Evolutionary conservation across 1,140 invertebrate species (phyloP).

Genomic region (Chelonus insularis): DNA sequence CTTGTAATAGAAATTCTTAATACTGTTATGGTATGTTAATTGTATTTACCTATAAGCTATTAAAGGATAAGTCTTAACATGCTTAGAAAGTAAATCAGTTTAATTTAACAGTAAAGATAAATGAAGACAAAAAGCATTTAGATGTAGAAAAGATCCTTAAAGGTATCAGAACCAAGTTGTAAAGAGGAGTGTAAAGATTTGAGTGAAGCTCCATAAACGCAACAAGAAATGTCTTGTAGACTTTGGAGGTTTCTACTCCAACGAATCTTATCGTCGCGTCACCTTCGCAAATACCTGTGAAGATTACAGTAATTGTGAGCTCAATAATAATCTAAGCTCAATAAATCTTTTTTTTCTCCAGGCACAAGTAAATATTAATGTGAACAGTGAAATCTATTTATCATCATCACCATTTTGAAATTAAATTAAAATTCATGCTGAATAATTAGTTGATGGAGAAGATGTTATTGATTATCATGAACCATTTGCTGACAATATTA

Average conservation of each 20-base stretch:
- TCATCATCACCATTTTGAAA: too few relatives aligned
- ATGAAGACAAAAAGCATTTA: slow-evolving; percentile 41
- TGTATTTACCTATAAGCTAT: slow-evolving; percentile 63
- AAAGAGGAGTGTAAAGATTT: background rate
- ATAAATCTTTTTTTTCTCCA: background rate
- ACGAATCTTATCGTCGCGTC: slow-evolving; percentile 13
- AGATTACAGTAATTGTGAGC: background rate
- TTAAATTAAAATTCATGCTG: too few relatives aligned
- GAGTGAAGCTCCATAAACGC: background rate
- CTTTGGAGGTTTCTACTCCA: background rate
- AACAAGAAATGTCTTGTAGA: background rate
- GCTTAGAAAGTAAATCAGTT: slow-evolving; percentile 60
- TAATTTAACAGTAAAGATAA: slow-evolving; percentile 45
- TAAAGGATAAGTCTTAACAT: slow-evolving; percentile 57
- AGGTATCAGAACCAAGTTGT: background rate
- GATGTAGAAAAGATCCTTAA: slow-evolving; percentile 19
- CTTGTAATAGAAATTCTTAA: slow-evolving; percentile 54
- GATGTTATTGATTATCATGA: too few relatives aligned
- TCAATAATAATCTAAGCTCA: background rate
- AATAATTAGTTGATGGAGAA: too few relatives aligned
- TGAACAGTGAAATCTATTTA: too few relatives aligned
- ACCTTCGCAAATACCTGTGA: background rate
- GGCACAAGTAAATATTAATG: too few relatives aligned
- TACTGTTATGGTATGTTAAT: slow-evolving; percentile 62
- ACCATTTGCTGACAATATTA: too few relatives aligned